Base-by-base conservation (phyloP, 1,140 invertebrate species). In the Nylanderia fulva region DNA sequence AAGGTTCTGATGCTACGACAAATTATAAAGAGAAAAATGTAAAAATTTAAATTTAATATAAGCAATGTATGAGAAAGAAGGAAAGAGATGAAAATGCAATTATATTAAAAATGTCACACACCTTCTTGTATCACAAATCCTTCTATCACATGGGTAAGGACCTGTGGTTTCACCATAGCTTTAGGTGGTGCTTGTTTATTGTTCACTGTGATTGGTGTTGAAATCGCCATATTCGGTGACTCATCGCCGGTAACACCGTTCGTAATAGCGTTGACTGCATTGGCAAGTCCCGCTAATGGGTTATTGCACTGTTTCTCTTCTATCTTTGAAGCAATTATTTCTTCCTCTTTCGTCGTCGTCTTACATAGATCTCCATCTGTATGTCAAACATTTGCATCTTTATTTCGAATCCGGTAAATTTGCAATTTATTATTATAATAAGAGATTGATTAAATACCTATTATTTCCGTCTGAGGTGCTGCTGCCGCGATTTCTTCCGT, bases 111-210 rank as follows among this genome's bases (percentile, higher is more conserved):
- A 42, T 42, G 18, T 48, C 13, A 48, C 13, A 48, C 1, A 96
- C 96, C 96, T 96, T 99, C 99, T 94, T 99, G 98, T 90, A 99
- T 99, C 3, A 99, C 97, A 94, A 98, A 99, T 24, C 98, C 99
- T 95, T 99, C 99, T 80, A 99, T 99, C 2, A 99, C 98, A 93
- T 99, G 99, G 0, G 98, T 99, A 11, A 99, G 95, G 2, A 99
- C 98, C 92, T 99, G 98, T 0, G 98, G 98, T 94, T 99, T 99
- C 0, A 99, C 98, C 96, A 99, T 98, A 0, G 98, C 98, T 94
- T 98, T 99, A n/a, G 98, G 98, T 60, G 97, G 93, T 29, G 96
- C 96, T 90, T 97, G 96, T 95, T 97, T 95, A 86, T 94, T 95
- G 66, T 91, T 95, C 1, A 92, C 88, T n/a, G 89, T 92, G 11